Base-by-base conservation (phyloP, 2,888 invertebrate species). In the Sceliomorpha sp. region DNA sequence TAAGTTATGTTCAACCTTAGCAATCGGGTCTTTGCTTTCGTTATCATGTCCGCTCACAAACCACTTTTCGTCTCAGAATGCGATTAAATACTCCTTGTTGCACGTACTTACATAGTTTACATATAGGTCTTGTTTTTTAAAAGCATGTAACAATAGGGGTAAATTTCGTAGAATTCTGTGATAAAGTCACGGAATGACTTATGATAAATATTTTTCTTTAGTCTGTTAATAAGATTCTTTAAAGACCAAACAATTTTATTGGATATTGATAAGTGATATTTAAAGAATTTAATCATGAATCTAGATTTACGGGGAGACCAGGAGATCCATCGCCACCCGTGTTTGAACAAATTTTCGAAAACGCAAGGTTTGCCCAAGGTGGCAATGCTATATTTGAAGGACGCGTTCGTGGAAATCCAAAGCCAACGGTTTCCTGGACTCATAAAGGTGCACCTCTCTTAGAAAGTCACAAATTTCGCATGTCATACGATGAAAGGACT, bases 341-440 rank as follows among this genome's bases (percentile, higher is more conserved):
- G 77, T 97, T 98, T 89, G 97, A 98, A 90, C 96, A 97, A 89
- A 96, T 98, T 86, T 97, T 97, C 89, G 95, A 95, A 89, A 97
- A 97, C 89, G 96, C 97, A 75, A 93, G 97, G 86, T 97, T 97
- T 89, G 97, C 97, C 68, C 97, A 97, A 91, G 98, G 98, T 75
- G 97, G 96, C 47, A 95, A 96, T 87, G 97, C 97, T 50, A 91
- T 95, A 79, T 98, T 98, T 88, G 97, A 98, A 89, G 97, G 98
- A 39, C 93, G 94, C 80, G 94, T 98, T 27, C 92, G 94, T 79
- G 98, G 97, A 70, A 95, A 94, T 88, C 98, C 98, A 26, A 95
- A 95, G 86, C 98, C 98, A 67, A 93, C 94, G 76, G 96, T 99
- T 72, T 93, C 95, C 68, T 96, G 96, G 96, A 95, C 95, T 74